Conservation (phyloP, 2,113 vertebrate species). For the Opisthocomus hoazin region DNA sequence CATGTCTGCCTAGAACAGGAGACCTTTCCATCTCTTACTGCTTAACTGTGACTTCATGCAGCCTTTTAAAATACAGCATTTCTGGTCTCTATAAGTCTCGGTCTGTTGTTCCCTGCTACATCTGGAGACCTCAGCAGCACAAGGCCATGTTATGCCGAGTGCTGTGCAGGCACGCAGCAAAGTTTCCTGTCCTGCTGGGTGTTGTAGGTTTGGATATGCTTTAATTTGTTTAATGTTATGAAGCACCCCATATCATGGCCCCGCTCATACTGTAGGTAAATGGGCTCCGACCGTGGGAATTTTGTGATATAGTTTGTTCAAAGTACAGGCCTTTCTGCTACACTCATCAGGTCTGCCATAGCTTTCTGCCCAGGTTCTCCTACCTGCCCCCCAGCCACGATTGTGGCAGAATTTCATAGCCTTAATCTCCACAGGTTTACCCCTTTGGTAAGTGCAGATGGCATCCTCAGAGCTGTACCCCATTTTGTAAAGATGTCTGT, state of each 20-base stretch:
- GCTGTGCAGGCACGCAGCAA: neutral
- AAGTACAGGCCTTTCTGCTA: neutral
- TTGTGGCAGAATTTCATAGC: neutral
- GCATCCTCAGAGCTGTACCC: neutral
- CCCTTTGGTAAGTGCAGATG: neutral
- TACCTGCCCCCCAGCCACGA: accelerated
- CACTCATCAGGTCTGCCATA: neutral
- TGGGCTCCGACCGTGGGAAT: neutral
- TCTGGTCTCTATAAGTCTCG: neutral
- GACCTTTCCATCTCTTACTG: neutral
- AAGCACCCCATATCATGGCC: neutral
- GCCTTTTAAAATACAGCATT: neutral
- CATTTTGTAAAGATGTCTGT: neutral
- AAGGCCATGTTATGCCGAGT: neutral
- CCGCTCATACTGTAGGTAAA: neutral
- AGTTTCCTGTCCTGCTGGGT: neutral
- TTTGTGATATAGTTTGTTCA: neutral
- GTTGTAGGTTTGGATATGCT: neutral
- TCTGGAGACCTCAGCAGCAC: neutral
- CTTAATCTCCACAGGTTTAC: neutral
- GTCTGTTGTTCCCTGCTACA: neutral
- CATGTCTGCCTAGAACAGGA: neutral
- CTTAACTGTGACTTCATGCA: neutral
- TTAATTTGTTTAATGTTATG: neutral
- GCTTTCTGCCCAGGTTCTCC: neutral